Base-by-base conservation (phyloP, 1,140 invertebrate genomes). In the Sweltsa coloradensis region DNA sequence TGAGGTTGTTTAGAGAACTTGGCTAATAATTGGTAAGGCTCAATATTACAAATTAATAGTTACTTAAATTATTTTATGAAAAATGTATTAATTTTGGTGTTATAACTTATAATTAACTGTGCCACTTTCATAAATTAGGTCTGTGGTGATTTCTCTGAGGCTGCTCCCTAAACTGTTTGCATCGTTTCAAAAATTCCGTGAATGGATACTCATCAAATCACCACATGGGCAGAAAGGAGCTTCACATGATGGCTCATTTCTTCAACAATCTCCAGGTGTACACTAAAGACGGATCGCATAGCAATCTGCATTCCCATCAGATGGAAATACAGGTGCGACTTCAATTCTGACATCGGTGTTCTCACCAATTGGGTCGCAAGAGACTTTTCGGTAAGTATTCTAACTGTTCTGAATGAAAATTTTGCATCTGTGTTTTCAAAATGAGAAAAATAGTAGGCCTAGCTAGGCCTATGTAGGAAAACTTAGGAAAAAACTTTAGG, bases 271-370 rank as follows among this genome's bases (percentile, higher is more conserved):
- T 79, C 9, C 57, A 67, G 13, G 58, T 65, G 40, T 75, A 69
- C 49, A 68, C 60, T 44, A 57, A 62, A 18, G 55, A 48, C 19
- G 53, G 58, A 14, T 53, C 40, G 34, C 79, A 78, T 19, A 72
- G 76, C n/a, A 64, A 62, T 54, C 66, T 85, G 49, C 90, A 89
- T 65, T 81, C 82, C 24, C 89, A 92, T 64, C 84, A 87, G 60
- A 89, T 86, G 7, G 86, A 95, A 62, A 78, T 96, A 34, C 89
- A 91, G 62, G 89, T 91, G 9, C 69, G 91, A 11, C 64, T 97
- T 47, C 83, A 91, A 60, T 97, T 96, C 69, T 97, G 16, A 88
- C 89, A 2, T 89, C 88, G 37, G 81, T 95, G 26, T 97, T 91
- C 66, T 91, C 88, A n/a, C 80, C 81, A 0, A 64, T 89, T 45